phyloP scores from a whole-genome alignment of 2,888 invertebrate genomes.

The Agrilus biguttatus region DNA sequence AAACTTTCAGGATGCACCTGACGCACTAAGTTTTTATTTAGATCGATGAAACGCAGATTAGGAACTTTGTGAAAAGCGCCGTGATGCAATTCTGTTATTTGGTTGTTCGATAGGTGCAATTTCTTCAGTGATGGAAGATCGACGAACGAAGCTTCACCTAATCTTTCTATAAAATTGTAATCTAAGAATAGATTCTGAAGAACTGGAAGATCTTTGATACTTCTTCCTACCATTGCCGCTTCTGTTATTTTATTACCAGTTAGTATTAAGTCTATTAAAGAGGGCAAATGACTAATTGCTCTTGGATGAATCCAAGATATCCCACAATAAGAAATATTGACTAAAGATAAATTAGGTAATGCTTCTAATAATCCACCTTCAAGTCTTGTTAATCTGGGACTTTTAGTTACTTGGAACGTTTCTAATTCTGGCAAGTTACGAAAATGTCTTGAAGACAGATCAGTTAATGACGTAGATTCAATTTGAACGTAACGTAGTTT shows the following conservation, averaged over 20 bases:
- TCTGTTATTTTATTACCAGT: constrained; percentile 60
- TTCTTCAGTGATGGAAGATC: constrained; percentile 57
- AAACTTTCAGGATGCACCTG: constrained; percentile 74
- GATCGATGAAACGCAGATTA: constrained; percentile 52
- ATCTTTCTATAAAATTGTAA: constrained; percentile 52
- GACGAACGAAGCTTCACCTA: constrained; percentile 66
- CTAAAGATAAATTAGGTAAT: constrained; percentile 44
- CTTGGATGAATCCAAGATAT: constrained; percentile 66
- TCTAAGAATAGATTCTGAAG: constrained; percentile 56
- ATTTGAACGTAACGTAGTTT: constrained; percentile 61
- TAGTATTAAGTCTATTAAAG: constrained; percentile 52
- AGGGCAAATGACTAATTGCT: constrained; percentile 52
- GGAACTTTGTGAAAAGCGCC: constrained; percentile 73
- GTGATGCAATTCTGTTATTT: constrained; percentile 59
- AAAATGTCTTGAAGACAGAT: constrained; percentile 54
- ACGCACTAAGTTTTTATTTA: constrained; percentile 62
- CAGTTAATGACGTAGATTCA: constrained; percentile 50
- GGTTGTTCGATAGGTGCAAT: constrained; percentile 54
- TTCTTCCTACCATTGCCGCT: constrained; percentile 68
- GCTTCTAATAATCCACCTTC: constrained; percentile 58
- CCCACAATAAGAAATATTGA: constrained; percentile 66
- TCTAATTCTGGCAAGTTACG: constrained; percentile 57
- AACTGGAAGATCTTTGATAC: constrained; percentile 58
- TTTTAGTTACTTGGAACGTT: constrained; percentile 58
- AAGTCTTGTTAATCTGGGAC: constrained; percentile 47